Conservation (phyloP, 1,140 invertebrate species). For the Drosophila pseudoobscura region DNA sequence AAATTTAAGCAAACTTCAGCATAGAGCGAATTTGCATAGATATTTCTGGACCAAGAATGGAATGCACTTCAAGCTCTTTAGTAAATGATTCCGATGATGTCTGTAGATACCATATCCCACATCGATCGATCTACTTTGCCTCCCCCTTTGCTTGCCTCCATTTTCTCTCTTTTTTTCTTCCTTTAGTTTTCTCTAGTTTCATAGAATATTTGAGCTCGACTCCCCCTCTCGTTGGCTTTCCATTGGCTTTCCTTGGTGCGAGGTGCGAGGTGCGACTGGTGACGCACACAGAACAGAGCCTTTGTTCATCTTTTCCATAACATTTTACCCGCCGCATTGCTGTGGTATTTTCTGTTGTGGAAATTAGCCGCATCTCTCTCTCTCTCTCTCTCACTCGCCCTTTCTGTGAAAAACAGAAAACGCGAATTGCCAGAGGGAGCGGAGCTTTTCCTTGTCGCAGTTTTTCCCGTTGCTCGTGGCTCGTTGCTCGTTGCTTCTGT, state of each 20-base stretch:
- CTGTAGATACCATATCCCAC: background rate
- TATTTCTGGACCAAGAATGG: background rate
- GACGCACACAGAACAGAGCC: slow-evolving; percentile 53
- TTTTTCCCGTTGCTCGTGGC: slow-evolving; percentile 21
- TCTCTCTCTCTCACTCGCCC: slow-evolving; percentile 18
- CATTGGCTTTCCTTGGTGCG: slow-evolving; percentile 27
- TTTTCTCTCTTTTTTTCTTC: too few relatives aligned
- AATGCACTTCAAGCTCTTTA: background rate
- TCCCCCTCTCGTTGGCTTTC: background rate
- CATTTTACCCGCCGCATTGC: slow-evolving; percentile 32
- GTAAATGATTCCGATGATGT: background rate
- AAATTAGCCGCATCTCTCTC: slow-evolving; percentile 61
- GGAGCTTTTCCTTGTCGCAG: slow-evolving; percentile 35
- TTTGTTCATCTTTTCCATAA: slow-evolving; percentile 53
- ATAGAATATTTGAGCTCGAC: background rate
- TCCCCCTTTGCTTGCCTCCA: background rate
- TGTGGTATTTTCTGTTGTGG: slow-evolving; percentile 34
- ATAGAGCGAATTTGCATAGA: background rate
- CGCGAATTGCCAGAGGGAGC: slow-evolving; percentile 54
- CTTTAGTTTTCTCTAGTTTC: too few relatives aligned
- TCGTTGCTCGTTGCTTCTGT: slow-evolving; percentile 26
- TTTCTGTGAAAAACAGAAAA: slow-evolving; percentile 40
- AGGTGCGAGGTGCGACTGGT: slow-evolving; percentile 11
- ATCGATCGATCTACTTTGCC: background rate
- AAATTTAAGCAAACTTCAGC: too few relatives aligned